Conservation (phyloP, 2,888 invertebrate species). For the Stratiomys singularior region DNA sequence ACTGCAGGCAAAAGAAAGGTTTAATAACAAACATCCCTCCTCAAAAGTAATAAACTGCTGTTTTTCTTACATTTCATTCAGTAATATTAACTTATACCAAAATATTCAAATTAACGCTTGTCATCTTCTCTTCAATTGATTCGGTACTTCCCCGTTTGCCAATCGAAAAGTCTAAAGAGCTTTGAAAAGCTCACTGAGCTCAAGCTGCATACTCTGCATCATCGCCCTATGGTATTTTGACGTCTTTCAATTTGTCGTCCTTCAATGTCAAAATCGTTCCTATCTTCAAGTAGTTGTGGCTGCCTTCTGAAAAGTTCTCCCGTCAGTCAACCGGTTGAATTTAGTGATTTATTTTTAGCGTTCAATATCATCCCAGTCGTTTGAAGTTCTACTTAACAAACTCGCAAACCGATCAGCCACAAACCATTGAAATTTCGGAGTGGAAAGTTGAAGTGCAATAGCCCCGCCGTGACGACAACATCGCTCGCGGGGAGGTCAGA, state of each 20-base stretch:
- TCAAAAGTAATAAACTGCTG: no score
- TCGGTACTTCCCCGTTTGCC: background rate
- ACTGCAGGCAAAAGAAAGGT: no score
- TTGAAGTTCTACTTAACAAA: no score
- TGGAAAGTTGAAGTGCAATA: background rate
- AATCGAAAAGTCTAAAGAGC: no score
- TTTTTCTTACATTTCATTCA: no score
- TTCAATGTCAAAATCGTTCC: conserved; percentile 20
- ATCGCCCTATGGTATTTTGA: conserved; percentile 41
- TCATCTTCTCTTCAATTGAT: no score
- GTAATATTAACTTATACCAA: no score
- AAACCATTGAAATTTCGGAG: background rate
- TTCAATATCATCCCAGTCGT: background rate
- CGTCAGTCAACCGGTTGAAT: conserved; percentile 45
- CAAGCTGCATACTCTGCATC: background rate
- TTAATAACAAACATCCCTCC: no score
- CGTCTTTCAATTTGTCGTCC: conserved; percentile 3
- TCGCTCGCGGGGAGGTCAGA: background rate
- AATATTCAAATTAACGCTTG: no score
- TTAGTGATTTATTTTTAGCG: conserved; percentile 46
- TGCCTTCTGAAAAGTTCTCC: conserved; percentile 40
- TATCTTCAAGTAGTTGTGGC: conserved; percentile 42
- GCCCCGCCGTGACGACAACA: background rate
- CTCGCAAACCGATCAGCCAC: background rate
- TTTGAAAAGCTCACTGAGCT: background rate